Conservation (phyloP, 2,797 vertebrate genomes). For the Thripadectes ignobilis region DNA sequence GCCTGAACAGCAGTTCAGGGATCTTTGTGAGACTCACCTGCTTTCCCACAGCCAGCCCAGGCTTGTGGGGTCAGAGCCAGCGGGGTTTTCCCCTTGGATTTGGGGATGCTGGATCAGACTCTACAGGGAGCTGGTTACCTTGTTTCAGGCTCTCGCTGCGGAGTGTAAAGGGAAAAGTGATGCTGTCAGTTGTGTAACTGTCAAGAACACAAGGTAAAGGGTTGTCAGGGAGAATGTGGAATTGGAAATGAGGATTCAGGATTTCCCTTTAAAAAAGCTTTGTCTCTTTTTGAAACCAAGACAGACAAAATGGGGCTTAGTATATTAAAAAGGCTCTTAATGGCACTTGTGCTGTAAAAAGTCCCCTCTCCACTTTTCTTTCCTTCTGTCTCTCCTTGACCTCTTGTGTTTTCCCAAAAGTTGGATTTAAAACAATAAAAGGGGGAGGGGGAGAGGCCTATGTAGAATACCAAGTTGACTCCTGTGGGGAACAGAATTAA, state of each 20-base stretch:
- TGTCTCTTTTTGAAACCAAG: constrained; percentile 10
- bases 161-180: background rate
- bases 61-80: fast-evolving
- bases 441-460: background rate
- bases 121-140: fast-evolving
- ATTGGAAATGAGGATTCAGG: constrained; percentile 47
- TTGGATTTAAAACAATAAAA: constrained; percentile 52
- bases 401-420: constrained; percentile 23
- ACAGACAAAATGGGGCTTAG: background rate
- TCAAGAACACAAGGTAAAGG: constrained; percentile 19
- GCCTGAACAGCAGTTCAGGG: fast-evolving
- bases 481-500: constrained; percentile 53
- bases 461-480: background rate
- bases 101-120: background rate
- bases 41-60: fast-evolving
- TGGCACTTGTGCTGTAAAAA: background rate
- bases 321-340: constrained; percentile 9
- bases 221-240: constrained; percentile 18
- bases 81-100: fast-evolving
- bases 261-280: background rate
- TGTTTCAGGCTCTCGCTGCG: background rate
- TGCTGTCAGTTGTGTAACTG: background rate
- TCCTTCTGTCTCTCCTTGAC: constrained; percentile 15
- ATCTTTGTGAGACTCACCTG: fast-evolving
- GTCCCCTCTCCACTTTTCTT: background rate